phyloP scores from a whole-genome alignment of 2,797 vertebrate genomes.

The Gymnoscopelus microlampas region DNA sequence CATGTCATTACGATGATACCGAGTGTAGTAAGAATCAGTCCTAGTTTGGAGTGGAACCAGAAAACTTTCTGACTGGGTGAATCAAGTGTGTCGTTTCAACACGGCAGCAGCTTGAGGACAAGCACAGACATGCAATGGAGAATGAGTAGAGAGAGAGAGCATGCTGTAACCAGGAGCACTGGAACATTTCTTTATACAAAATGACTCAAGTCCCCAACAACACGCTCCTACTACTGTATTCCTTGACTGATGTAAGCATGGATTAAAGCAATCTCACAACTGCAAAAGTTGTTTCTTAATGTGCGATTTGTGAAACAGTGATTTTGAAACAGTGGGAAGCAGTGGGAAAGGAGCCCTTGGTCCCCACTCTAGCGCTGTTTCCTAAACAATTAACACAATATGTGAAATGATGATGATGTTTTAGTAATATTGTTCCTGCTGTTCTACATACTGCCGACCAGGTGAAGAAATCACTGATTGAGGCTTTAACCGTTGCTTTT shows the following conservation, averaged over 20 bases:
- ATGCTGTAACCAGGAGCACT: not conserved
- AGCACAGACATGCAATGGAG: conserved; percentile 59
- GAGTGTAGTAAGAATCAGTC: conserved; percentile 4
- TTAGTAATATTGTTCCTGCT: no score
- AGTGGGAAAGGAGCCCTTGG: no score
- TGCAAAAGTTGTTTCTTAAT: no score
- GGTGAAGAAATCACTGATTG: no score
- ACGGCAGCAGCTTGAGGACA: conserved; percentile 44
- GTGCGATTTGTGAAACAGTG: no score
- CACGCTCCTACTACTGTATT: not conserved
- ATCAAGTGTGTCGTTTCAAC: conserved; percentile 48
- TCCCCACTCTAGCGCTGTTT: no score
- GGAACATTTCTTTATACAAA: conserved; percentile 15
- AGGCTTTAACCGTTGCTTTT: no score
- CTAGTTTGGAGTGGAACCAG: conserved; percentile 4
- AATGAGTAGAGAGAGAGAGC: conserved; percentile 23
- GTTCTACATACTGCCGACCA: no score
- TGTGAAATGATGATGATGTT: no score
- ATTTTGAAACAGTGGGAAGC: no score
- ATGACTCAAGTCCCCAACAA: not conserved
- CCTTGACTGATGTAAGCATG: not conserved
- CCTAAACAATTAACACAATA: not conserved
- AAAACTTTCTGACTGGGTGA: conserved; percentile 39
- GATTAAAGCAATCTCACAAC: no score
- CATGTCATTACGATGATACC: conserved; percentile 6